Conservation (phyloP, 2,888 invertebrate species). For the Pollenia griseotomentosa region DNA sequence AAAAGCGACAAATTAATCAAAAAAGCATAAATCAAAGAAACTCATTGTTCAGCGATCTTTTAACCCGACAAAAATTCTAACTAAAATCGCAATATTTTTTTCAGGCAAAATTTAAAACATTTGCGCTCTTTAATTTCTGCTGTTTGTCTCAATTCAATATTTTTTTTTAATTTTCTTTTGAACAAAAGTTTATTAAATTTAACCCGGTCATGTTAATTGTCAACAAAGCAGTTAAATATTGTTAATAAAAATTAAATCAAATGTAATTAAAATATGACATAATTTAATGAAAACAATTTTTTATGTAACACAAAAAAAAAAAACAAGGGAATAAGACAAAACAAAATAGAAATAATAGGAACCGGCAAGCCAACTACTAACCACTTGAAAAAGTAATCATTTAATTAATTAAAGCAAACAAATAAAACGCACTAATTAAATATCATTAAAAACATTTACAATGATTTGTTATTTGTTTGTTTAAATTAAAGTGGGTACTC, state of each 20-base stretch:
- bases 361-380: background rate
- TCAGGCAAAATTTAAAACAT: background rate
- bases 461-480: background rate
- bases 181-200: slow-evolving; percentile 9
- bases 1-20: background rate
- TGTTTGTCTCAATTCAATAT: background rate
- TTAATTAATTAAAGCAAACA: background rate
- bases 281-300: background rate
- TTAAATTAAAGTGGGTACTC: slow-evolving; percentile 14
- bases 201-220: slow-evolving; percentile 37
- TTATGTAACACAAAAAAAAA: background rate
- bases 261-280: background rate
- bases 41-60: background rate
- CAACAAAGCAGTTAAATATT: slow-evolving; percentile 30
- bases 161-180: background rate
- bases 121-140: background rate
- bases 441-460: background rate
- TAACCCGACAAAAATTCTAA: background rate
- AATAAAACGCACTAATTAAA: too few relatives aligned
- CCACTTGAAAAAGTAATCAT: background rate
- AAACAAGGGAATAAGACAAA: background rate
- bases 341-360: background rate
- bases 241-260: slow-evolving; percentile 3
- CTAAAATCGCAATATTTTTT: background rate
- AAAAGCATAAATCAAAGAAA: background rate